These are phyloP conservation scores for Saguinus midas DNA, from an alignment of 2,113 vertebrate genomes.

Conservation along the genomic window DNA sequence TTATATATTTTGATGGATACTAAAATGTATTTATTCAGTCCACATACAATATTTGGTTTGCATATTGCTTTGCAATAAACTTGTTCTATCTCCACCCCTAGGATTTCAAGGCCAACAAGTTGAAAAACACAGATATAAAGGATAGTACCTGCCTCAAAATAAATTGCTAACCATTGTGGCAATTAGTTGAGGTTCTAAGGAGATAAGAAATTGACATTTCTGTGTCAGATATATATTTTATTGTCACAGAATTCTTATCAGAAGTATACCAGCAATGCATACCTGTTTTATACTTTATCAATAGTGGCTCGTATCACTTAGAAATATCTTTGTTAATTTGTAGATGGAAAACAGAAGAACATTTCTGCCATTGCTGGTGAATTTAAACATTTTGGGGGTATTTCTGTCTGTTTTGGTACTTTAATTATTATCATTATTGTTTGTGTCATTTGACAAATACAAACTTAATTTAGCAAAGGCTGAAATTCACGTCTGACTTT, in stretches of 20 bases:
- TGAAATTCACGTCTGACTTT: not conserved
- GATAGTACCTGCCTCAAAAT: not conserved
- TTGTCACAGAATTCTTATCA: constrained; percentile 10
- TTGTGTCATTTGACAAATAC: not conserved
- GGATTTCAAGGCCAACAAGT: not conserved
- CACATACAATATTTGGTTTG: not conserved
- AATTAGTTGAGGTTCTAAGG: not conserved
- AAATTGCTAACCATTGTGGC: not conserved
- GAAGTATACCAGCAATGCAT: not conserved
- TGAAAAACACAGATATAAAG: not conserved
- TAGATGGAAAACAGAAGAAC: not conserved
- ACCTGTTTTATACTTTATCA: not conserved
- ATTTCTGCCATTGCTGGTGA: not conserved
- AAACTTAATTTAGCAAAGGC: not conserved
- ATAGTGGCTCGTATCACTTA: not conserved
- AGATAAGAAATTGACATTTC: not conserved
- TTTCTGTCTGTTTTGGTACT: not conserved
- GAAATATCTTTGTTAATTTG: not conserved
- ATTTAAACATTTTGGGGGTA: constrained; percentile 21
- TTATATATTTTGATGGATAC: not conserved
- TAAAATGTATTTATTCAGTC: not conserved
- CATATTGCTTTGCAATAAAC: not conserved
- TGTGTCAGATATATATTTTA: not conserved
- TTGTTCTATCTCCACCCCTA: not conserved
- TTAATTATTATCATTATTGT: constrained; percentile 11